These are phyloP conservation scores for Petrocephalus zakoni DNA, from an alignment of 2,113 vertebrate genomes.

Conservation along the genomic window DNA sequence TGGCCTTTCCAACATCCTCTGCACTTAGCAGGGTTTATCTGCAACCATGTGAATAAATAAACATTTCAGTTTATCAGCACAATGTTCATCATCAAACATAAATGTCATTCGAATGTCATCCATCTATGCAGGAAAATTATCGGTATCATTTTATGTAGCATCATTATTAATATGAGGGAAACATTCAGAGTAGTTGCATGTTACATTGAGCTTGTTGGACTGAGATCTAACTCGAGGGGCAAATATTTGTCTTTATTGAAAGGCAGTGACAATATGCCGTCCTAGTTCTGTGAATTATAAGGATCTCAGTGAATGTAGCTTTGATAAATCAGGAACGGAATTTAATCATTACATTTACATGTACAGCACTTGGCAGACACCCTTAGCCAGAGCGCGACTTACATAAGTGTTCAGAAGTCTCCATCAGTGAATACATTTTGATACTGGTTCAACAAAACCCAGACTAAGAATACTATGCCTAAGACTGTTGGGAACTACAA, in stretches of 20 bases:
- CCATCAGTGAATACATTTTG: too few species aligned
- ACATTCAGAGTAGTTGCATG: neutral
- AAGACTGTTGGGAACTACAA: too few species aligned
- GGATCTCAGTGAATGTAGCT: slow-evolving; percentile 56
- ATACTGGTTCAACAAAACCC: too few species aligned
- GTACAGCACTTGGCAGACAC: too few species aligned
- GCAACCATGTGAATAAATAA: slow-evolving; percentile 1
- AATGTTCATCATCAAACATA: neutral
- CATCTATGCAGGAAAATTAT: neutral
- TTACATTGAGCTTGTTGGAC: slow-evolving; percentile 10
- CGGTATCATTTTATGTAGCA: neutral
- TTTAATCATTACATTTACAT: slow-evolving; percentile 44
- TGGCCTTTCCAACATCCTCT: neutral
- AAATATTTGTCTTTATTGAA: slow-evolving; percentile 58
- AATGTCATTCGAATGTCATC: neutral
- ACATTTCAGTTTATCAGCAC: neutral
- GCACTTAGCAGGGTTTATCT: neutral
- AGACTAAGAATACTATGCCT: too few species aligned
- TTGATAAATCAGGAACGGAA: slow-evolving; percentile 52
- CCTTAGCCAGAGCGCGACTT: too few species aligned
- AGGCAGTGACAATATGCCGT: slow-evolving; percentile 56
- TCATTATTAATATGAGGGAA: neutral
- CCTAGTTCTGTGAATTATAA: slow-evolving; percentile 52
- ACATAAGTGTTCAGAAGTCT: too few species aligned
- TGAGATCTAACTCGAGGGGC: slow-evolving; percentile 37